Percentiles rank a stretch among this genome's conserved stretches.
These are phyloP conservation scores for Alouatta palliata DNA, from an alignment of 2,113 vertebrate genomes.

Conservation along the genomic window DNA sequence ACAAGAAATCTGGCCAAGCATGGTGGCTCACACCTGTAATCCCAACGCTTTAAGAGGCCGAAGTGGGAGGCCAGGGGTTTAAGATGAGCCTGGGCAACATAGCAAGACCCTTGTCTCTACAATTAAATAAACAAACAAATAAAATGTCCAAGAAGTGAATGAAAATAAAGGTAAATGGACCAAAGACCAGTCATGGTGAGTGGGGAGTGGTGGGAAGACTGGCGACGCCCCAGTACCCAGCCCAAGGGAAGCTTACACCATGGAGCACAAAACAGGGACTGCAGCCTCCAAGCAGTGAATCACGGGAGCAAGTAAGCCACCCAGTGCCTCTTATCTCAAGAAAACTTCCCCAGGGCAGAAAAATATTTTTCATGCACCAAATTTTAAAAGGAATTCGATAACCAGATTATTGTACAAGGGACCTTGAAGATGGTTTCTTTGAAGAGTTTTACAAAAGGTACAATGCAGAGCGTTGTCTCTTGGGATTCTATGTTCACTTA, in stretches of 20 bases:
- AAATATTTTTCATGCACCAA: background rate
- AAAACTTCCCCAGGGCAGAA: background rate
- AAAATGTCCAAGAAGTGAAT: background rate
- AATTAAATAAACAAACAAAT: no score
- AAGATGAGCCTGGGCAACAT: no score
- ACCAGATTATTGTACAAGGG: background rate
- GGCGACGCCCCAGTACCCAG: background rate
- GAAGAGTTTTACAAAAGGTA: background rate
- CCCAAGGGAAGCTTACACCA: background rate
- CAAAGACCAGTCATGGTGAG: background rate
- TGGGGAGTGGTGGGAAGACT: background rate
- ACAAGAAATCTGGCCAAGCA: no score
- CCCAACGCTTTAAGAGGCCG: no score
- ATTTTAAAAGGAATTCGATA: background rate
- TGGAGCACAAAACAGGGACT: background rate
- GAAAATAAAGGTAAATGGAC: conserved; percentile 26
- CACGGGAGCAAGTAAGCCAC: background rate
- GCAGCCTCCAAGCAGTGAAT: background rate
- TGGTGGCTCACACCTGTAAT: no score
- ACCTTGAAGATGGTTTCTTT: background rate
- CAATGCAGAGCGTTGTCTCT: background rate
- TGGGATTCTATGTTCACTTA: background rate
- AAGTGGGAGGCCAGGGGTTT: no score
- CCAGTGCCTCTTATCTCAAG: background rate
- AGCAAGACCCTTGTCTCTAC: no score